Base-by-base conservation (phyloP, 2,888 invertebrate species). In the Dicroscelio sp. region DNA sequence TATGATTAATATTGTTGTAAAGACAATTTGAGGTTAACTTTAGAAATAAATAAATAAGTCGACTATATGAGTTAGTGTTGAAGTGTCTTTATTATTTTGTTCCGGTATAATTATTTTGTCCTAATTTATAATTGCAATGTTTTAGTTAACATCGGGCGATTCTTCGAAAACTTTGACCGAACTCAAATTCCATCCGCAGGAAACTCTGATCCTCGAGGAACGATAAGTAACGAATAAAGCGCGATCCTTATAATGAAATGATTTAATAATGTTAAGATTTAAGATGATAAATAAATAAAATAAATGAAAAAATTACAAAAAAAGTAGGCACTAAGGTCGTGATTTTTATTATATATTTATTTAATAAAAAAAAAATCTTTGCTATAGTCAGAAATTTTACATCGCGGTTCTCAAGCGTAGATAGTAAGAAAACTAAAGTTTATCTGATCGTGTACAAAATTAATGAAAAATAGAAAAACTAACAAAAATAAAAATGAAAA, bases 201-300 rank as follows among this genome's bases (percentile, higher is more conserved):
- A 99, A 97, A 99, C 99, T 94, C 98, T 99, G 94, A 99, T 99
- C 97, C 97, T 99, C 95, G 99, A 99, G 97, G 99, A 99, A 97
- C 98, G 99, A 98, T 99, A 98, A 98, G 97, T 94, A 92, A 94
- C 82, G 90, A 89, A 94, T 85, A 88, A 92, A 90, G 82, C 92
- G 89, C 93, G n/a, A 80, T 79, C 10, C 8, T 79, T 38, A 10
- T 58, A 55, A 55, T 55, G 30, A 55, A 80, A 92, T n/a, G n/a
- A n/a, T n/a, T 95, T 93, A 94, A 89, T 76, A 71, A 31, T 38
- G 35, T 63, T 91, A 91, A 83, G 33, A 43, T 55, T 84, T 82
- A 83, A 76, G 48, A 83, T 12, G 31, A 71, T 79, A 84, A 79
- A 78, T 48, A 71, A 88, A 80, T 33, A 84, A 83, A 67, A 35